A percentile compares a stretch with the other conserved stretches of the same genome.
Conservation (phyloP, 2,888 invertebrate species). For the Griposia aprilina region DNA sequence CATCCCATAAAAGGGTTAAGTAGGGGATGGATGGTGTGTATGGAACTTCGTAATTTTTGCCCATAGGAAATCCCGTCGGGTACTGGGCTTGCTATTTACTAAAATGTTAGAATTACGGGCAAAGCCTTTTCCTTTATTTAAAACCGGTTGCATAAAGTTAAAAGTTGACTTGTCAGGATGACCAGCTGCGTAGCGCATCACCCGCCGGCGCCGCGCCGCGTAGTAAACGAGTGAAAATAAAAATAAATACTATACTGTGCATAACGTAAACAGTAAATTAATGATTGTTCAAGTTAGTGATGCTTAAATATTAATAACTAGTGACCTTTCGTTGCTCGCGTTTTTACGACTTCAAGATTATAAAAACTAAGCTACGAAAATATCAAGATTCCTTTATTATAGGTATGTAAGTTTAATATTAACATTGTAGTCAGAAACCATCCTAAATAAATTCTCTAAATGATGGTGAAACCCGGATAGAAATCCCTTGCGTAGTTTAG, state of each 20-base stretch:
- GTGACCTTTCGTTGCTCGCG: background rate
- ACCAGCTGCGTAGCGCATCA: conserved; percentile 27
- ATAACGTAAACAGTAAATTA: background rate
- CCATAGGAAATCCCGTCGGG: background rate
- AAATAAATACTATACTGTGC: background rate
- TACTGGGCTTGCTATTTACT: background rate
- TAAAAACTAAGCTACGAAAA: background rate
- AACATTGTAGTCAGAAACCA: background rate
- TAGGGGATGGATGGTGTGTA: background rate
- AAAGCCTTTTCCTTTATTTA: background rate
- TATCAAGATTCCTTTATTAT: background rate
- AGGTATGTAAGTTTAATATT: background rate
- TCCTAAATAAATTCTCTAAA: background rate
- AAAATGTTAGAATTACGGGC: background rate
- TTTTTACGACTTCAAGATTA: background rate
- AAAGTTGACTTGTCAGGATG: background rate
- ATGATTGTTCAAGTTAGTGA: background rate
- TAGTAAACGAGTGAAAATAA: background rate
- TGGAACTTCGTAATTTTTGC: background rate
- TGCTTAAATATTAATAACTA: background rate
- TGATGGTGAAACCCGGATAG: background rate
- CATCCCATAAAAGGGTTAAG: no score
- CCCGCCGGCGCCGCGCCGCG: background rate
- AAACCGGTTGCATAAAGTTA: background rate
- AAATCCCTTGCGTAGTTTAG: background rate